Conservation (phyloP, 2,888 invertebrate genomes). For the Bedellia somnulentella region DNA sequence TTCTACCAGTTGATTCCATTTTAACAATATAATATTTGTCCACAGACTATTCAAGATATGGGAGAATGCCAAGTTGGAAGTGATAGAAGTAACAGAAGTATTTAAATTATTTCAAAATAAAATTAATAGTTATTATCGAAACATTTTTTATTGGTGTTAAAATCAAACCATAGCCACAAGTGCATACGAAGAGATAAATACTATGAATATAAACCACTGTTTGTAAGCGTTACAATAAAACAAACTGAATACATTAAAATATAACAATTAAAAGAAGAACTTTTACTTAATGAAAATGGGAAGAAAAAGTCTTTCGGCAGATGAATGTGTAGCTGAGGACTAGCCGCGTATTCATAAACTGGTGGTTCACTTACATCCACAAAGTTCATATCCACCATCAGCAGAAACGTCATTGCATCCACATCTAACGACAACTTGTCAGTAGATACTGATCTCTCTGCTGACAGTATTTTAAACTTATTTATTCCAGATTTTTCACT, state of each 20-base stretch:
- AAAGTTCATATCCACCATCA: conserved; percentile 35
- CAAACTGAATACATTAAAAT: conserved; percentile 9
- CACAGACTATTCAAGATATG: too few species aligned
- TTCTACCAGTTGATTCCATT: too few species aligned
- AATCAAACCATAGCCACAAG: too few species aligned
- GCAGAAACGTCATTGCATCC: conserved; percentile 23
- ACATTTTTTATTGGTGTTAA: conserved; percentile 13
- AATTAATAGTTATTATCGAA: conserved; percentile 43
- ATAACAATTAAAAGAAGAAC: too few species aligned
- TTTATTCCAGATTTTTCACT: conserved; percentile 13
- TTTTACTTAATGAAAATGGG: conserved; percentile 55
- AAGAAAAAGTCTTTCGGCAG: conserved; percentile 76
- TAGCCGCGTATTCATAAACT: conserved; percentile 44
- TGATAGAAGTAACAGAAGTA: conserved; percentile 49
- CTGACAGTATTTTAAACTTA: conserved; percentile 27
- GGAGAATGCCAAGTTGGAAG: conserved; percentile 46
- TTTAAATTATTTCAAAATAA: conserved; percentile 57
- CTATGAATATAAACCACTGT: too few species aligned
- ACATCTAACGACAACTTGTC: conserved; percentile 23
- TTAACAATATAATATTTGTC: too few species aligned
- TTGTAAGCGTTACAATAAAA: too few species aligned
- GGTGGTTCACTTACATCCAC: conserved; percentile 31
- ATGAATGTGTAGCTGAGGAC: conserved; percentile 66
- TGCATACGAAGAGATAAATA: too few species aligned
- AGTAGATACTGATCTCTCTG: conserved; percentile 15